A percentile compares a stretch with the other conserved stretches of the same genome.
These are phyloP conservation scores for Colostygia pectinataria DNA, from an alignment of 2,888 invertebrate species.

Conservation along the genomic window DNA sequence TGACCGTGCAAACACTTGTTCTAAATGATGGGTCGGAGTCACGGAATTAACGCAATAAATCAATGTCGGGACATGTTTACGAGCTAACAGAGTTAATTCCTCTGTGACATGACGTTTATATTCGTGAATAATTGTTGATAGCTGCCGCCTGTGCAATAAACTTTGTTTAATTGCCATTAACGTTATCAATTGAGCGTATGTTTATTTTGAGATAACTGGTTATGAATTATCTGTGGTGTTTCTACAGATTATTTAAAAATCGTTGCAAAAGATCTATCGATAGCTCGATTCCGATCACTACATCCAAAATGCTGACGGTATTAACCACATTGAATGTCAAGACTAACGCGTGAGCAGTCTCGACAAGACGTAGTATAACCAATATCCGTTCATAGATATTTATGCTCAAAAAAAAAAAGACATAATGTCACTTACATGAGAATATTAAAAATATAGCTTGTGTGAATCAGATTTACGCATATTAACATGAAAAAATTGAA, in stretches of 20 bases:
- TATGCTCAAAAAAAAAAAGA: too few relatives aligned
- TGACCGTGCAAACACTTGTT: conserved; percentile 59
- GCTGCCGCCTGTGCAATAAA: conserved; percentile 45
- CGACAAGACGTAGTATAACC: too few relatives aligned
- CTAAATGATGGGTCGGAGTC: conserved; percentile 58
- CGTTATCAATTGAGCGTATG: conserved; percentile 27
- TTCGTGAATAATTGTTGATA: conserved; percentile 79
- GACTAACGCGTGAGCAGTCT: too few relatives aligned
- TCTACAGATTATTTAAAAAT: too few relatives aligned
- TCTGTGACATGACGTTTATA: conserved; percentile 79
- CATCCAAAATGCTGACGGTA: too few relatives aligned
- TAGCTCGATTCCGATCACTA: too few relatives aligned
- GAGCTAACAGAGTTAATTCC: conserved; percentile 82
- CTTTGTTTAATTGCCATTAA: conserved; percentile 39
- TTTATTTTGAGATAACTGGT: conserved; percentile 2
- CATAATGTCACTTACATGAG: too few relatives aligned
- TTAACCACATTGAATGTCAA: too few relatives aligned
- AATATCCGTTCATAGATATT: too few relatives aligned
- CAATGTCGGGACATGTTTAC: conserved; percentile 80
- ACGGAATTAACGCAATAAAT: conserved; percentile 77
- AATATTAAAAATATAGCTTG: too few relatives aligned
- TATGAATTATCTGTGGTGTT: background rate
- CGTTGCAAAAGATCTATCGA: too few relatives aligned
- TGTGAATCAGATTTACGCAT: too few relatives aligned
- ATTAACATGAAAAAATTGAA: conserved; percentile 9